phyloP scores from a whole-genome alignment of 2,888 invertebrate genomes.

The Nomada fucata region DNA sequence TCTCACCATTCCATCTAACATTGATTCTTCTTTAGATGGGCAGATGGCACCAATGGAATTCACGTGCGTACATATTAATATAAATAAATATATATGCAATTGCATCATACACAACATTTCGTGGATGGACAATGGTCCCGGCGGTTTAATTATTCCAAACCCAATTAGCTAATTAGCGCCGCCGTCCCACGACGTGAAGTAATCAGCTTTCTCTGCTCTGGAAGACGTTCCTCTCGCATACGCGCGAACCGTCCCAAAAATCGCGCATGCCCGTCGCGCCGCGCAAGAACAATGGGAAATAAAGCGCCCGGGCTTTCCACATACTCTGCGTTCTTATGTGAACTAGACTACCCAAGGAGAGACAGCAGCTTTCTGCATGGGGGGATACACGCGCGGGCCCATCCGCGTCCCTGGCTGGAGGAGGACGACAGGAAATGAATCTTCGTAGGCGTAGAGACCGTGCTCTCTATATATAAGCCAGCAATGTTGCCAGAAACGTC shows the following conservation, averaged over 20 bases:
- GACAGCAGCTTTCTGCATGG: slow-evolving; percentile 30
- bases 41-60: neutral
- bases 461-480: slow-evolving; percentile 76
- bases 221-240: slow-evolving; percentile 52
- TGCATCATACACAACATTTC: no score
- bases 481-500: slow-evolving; percentile 68
- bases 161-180: slow-evolving; percentile 78
- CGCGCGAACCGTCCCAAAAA: slow-evolving; percentile 64
- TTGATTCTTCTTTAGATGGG: no score
- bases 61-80: no score
- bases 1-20: no score
- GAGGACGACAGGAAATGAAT: slow-evolving; percentile 68
- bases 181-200: slow-evolving; percentile 82
- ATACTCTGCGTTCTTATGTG: slow-evolving; percentile 73
- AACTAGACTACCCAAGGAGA: slow-evolving; percentile 66
- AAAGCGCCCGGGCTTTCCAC: slow-evolving; percentile 78
- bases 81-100: no score
- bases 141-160: slow-evolving; percentile 74
- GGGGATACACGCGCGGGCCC: slow-evolving; percentile 23
- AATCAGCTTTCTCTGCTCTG: slow-evolving; percentile 79
- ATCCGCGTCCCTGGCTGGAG: slow-evolving; percentile 32
- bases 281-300: slow-evolving; percentile 75
- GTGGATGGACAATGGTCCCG: slow-evolving; percentile 65
- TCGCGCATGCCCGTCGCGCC: slow-evolving; percentile 40
- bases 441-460: slow-evolving; percentile 62